Evolutionary conservation across 2,888 invertebrate species (phyloP), one percentile per base, ranked within the genome.

Genomic region (Sipha maydis): DNA sequence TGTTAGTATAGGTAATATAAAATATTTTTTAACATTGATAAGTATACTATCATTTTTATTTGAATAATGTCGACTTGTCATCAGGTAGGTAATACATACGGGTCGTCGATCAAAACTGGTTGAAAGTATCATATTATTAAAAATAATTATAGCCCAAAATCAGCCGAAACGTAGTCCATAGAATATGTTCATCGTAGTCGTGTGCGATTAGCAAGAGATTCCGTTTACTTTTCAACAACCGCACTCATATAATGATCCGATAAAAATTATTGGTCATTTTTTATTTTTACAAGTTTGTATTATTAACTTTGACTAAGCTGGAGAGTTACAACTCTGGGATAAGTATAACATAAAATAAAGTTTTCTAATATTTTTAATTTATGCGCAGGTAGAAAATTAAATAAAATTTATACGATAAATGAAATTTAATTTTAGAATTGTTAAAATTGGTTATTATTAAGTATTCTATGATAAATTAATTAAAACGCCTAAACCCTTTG

Each of bases 21-120:
- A 14, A 31, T 77, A 48, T 28, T 54, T 28, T 77, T 54, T 77
- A 25, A 28, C 69, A 11, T 48, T 48, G 48, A 0, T 48, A 48
- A 14, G 48, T 48, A 48, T 48, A 31, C 17, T 71, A 71, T 71
- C 2, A 25, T 61, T 61, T 28, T 34, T n/a, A 48, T 34, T 25
- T 25, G 69, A 28, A n/a, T 61, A 75, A 75, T 61, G 83, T 76
- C 61, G 56, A 69, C 85, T 85, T 85, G 61, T 85, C 84, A 76
- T 67, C 67, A 78, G 48, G 34, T n/a, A 25, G 31, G 31, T 54
- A 67, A 34, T 41, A 25, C 25, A 78, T 85, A 85, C 85, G 85
- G 78, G 78, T 78, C 85, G n/a, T 61, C 31, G 78, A 54, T 78
- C 69, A 67, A 78, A 85, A 85, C 85, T 78, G 77, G 85, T 85